These are phyloP conservation scores for Corythaixoides concolor DNA, from an alignment of 2,113 vertebrate genomes.

Conservation along the genomic window DNA sequence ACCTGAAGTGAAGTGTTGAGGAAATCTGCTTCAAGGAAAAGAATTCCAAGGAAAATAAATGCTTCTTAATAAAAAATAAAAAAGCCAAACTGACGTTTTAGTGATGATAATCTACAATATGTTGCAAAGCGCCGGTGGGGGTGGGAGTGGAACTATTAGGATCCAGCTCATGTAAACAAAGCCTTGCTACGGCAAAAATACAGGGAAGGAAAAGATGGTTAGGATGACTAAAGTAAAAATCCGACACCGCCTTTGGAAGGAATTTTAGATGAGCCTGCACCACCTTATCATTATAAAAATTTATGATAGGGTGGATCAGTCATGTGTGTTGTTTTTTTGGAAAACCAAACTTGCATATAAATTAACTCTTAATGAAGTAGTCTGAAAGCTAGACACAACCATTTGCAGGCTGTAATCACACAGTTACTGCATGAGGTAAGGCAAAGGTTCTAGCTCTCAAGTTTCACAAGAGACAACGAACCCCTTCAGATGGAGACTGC, in stretches of 20 bases:
- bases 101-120: constrained; percentile 12
- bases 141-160: constrained; percentile 17
- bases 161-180: constrained; percentile 47
- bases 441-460: not conserved
- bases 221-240: constrained; percentile 51
- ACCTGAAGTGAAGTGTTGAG: not conserved
- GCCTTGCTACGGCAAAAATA: not conserved
- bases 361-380: constrained; percentile 56
- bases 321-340: constrained; percentile 36
- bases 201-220: constrained; percentile 40
- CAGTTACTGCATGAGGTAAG: constrained; percentile 5
- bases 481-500: not conserved
- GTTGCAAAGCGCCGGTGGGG: not conserved
- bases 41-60: not conserved
- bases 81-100: not conserved
- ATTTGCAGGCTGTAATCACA: constrained; percentile 51
- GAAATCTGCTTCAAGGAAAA: not conserved
- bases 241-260: constrained; percentile 30
- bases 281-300: constrained; percentile 60
- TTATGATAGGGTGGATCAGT: constrained; percentile 66
- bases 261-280: constrained; percentile 44
- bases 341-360: constrained; percentile 59
- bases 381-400: constrained; percentile 65
- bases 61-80: not conserved
- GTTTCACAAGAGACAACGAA: constrained; percentile 48